Evolutionary conservation across 2,888 invertebrate species (phyloP), one percentile per base, ranked within the genome.

Genomic region (Ctenicera cuprea): DNA sequence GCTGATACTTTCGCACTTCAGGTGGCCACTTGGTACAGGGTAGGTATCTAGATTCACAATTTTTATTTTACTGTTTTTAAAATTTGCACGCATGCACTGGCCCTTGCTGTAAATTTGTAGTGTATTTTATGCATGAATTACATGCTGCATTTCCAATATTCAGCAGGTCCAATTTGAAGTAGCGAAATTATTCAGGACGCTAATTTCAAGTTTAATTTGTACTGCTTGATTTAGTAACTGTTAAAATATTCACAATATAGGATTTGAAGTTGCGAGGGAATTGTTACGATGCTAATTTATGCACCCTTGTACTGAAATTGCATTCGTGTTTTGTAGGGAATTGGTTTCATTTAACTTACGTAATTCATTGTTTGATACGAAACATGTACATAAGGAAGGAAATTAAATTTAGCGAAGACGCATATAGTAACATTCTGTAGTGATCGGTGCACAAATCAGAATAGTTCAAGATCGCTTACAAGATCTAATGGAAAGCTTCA

Each of bases 11-110:
- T 79, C 81, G 80, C 83, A 79, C 74, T 71, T 71, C 92, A 95
- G 95, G 95, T 95, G 92, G 94, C 95, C 89, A 93, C 93, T 90
- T 95, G 95, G 95, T 95, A 93, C 92, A 92, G 94, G 95, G 95
- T 95, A 95, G 91, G 95, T 94, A 89, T 79, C 75, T 77, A 78
- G 71, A 52, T 30, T 38, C 74, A 73, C 68, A 41, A 41, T 41
- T 48, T 48, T 48, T 48, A 18, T 18, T 48, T 48, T 1, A 16
- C 1, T 14, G 1, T 43, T 43, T 48, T 18, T 9, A 48, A 3
- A 14, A 14, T 14, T 14, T 14, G 9, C 16, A 16, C 20, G 48
- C 3, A 18, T 48, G 48, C 20, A 16, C 5, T 11, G 16, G 20
- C 9, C n/a, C n/a, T n/a, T n/a, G n/a, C n/a, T n/a, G n/a, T 38